phyloP scores from a whole-genome alignment of 1,140 invertebrate genomes.

The Hycleus phaleratus region DNA sequence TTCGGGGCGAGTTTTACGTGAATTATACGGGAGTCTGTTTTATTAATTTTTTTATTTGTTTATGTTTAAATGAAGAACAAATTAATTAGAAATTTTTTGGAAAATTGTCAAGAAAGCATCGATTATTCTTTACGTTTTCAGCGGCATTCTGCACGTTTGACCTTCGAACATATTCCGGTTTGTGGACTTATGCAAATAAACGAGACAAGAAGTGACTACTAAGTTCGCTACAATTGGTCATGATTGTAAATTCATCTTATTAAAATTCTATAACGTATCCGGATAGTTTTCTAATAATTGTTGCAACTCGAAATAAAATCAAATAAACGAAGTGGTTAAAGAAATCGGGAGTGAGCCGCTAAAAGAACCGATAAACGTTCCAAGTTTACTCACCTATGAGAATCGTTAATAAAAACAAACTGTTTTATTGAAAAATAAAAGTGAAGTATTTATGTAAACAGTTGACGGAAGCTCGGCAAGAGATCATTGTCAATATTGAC shows the following conservation, averaged over 20 bases:
- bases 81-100: constrained; percentile 8
- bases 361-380: constrained; percentile 4
- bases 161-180: constrained; percentile 22
- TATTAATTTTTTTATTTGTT: constrained; percentile 13
- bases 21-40: background rate
- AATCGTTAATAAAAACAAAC: background rate
- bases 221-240: constrained; percentile 3
- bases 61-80: background rate
- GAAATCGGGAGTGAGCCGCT: background rate
- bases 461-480: background rate
- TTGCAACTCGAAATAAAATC: background rate
- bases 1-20: background rate
- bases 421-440: constrained; percentile 1
- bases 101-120: constrained; percentile 8
- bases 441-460: constrained; percentile 6
- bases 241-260: background rate
- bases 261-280: background rate
- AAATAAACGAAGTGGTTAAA: background rate
- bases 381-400: background rate
- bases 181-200: constrained; percentile 17
- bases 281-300: background rate
- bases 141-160: constrained; percentile 12
- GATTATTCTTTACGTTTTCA: background rate
- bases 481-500: constrained; percentile 16
- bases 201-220: constrained; percentile 12